phyloP scores from a whole-genome alignment of 2,113 vertebrate genomes.

The Vidua chalybeata region DNA sequence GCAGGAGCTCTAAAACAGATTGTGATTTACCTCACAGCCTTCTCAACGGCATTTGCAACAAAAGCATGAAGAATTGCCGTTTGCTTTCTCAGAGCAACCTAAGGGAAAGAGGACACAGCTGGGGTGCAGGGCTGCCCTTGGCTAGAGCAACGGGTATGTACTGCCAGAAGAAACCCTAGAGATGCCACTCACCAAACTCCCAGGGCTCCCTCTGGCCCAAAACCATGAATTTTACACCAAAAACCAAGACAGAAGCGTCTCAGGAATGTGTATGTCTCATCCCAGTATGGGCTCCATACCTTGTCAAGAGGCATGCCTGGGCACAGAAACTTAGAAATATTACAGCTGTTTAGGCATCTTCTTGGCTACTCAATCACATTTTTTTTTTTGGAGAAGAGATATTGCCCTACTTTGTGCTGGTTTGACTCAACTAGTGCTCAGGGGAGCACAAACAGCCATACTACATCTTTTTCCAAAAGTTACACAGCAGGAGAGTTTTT shows the following conservation, averaged over 20 bases:
- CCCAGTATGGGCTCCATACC: not conserved
- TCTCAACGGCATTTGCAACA: not conserved
- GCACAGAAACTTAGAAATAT: not conserved
- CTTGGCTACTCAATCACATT: not conserved
- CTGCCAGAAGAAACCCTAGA: not conserved
- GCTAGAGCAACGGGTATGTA: not conserved
- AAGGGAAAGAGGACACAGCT: not conserved
- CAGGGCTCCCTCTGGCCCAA: not conserved
- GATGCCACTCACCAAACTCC: not conserved
- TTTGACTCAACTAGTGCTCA: not conserved
- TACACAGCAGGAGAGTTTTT: not conserved
- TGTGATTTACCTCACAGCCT: not conserved
- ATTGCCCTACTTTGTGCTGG: not conserved
- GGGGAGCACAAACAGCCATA: accelerated
- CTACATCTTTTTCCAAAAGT: not conserved
- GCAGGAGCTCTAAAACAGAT: not conserved
- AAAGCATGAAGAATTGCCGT: not conserved
- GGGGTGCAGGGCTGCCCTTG: not conserved
- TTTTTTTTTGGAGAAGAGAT: not conserved
- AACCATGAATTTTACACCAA: not conserved
- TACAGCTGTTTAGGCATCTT: not conserved
- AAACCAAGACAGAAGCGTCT: not conserved
- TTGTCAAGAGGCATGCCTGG: not conserved
- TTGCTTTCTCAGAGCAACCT: not conserved
- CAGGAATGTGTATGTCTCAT: not conserved